These are phyloP conservation scores for Autographa gamma DNA, from an alignment of 2,888 invertebrate species.

Conservation along the genomic window DNA sequence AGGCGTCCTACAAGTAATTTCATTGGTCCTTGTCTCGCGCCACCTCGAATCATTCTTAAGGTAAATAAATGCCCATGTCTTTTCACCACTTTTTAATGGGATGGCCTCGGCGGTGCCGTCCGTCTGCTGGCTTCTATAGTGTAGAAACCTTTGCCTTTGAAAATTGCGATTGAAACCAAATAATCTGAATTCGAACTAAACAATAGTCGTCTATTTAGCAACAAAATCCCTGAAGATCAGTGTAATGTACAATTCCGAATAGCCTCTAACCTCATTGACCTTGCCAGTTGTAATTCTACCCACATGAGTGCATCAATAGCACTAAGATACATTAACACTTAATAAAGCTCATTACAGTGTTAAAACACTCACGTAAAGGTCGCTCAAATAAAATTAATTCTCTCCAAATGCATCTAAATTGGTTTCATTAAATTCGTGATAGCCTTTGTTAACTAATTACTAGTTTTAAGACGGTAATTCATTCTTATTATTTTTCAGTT, in stretches of 20 bases:
- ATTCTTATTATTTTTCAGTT: neutral
- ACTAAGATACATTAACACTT: slow-evolving; percentile 12
- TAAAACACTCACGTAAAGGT: slow-evolving; percentile 34
- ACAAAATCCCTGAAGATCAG: neutral
- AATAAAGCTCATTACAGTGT: slow-evolving; percentile 33
- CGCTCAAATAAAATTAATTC: slow-evolving; percentile 36
- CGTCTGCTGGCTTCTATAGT: too few species aligned
- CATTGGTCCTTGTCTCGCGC: too few species aligned
- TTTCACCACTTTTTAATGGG: too few species aligned
- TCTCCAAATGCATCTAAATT: slow-evolving; percentile 22
- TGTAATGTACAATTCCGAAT: neutral
- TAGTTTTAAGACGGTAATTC: neutral
- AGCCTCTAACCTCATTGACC: neutral
- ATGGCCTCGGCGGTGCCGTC: too few species aligned
- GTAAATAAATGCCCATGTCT: too few species aligned
- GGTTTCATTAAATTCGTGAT: slow-evolving; percentile 1
- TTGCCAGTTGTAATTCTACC: slow-evolving; percentile 19
- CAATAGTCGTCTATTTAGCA: neutral
- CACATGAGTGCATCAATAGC: slow-evolving; percentile 3
- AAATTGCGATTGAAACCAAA: neutral
- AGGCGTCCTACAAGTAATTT: too few species aligned
- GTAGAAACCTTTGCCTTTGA: too few species aligned
- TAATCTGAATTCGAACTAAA: neutral
- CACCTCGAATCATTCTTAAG: too few species aligned
- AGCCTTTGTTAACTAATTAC: neutral